Conservation (phyloP, 1,140 invertebrate species). For the Lasioglossum albipes region DNA sequence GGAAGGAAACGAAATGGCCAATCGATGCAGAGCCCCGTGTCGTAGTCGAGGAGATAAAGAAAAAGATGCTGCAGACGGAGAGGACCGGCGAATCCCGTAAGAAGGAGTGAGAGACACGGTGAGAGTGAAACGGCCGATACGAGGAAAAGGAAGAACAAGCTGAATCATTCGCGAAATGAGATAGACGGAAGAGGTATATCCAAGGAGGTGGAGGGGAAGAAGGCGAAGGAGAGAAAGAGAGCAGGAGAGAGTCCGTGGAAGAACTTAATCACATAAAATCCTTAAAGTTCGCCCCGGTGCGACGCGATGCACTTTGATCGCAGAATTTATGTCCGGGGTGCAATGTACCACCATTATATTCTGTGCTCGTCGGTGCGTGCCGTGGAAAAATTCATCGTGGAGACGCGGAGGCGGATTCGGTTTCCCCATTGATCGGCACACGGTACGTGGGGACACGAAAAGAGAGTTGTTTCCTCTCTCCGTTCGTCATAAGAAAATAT, state of each 20-base stretch:
- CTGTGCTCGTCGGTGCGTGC: slow-evolving; percentile 62
- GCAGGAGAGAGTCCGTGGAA: slow-evolving; percentile 15
- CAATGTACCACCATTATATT: slow-evolving; percentile 68
- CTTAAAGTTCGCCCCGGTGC: slow-evolving; percentile 66
- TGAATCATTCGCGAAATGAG: slow-evolving; percentile 17
- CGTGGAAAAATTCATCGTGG: slow-evolving; percentile 66
- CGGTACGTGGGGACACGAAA: slow-evolving; percentile 43
- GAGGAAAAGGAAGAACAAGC: slow-evolving; percentile 12
- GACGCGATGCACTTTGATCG: slow-evolving; percentile 68
- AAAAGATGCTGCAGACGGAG: slow-evolving; percentile 4
- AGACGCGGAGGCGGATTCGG: slow-evolving; percentile 55
- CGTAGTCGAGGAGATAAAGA: slow-evolving; percentile 34
- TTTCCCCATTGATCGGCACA: slow-evolving; percentile 50
- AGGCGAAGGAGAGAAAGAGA: not conserved
- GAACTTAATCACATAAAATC: slow-evolving; percentile 71
- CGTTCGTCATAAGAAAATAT: slow-evolving; percentile 63
- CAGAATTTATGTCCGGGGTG: slow-evolving; percentile 67
- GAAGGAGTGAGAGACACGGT: slow-evolving; percentile 4
- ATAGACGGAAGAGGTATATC: slow-evolving; percentile 14
- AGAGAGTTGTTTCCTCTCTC: slow-evolving; percentile 56
- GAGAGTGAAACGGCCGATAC: not conserved
- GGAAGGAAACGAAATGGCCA: slow-evolving; percentile 12
- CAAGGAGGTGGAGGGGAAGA: slow-evolving; percentile 4
- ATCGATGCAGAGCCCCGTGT: slow-evolving; percentile 41
- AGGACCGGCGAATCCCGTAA: not conserved